Conservation (phyloP, 2,113 vertebrate species). For the Brachionichthys hirsutus region DNA sequence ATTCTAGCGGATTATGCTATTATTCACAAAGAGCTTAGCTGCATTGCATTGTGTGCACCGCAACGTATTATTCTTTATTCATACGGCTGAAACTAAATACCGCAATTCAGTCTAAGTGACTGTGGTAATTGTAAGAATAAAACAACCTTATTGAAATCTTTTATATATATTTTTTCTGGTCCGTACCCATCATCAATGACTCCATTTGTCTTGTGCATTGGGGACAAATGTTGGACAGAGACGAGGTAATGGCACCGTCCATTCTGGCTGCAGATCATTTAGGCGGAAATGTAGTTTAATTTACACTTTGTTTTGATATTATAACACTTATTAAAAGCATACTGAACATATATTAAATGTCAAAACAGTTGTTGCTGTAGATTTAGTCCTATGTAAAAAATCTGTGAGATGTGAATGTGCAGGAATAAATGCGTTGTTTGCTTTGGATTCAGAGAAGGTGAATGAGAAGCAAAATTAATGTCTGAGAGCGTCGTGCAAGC, state of each 20-base stretch:
- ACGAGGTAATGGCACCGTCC: slow-evolving; percentile 38
- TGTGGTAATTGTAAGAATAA: slow-evolving; percentile 20
- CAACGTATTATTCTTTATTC: slow-evolving; percentile 53
- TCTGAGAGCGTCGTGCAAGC: slow-evolving; percentile 1
- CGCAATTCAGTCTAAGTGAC: slow-evolving; percentile 34
- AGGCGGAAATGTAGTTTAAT: not conserved
- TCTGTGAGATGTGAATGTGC: not conserved
- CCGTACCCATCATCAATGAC: slow-evolving; percentile 42
- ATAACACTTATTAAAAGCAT: too few relatives aligned
- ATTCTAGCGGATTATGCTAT: slow-evolving; percentile 58
- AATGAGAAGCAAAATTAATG: slow-evolving; percentile 9
- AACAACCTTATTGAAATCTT: slow-evolving; percentile 32
- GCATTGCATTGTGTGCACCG: slow-evolving; percentile 32
- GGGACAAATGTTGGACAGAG: slow-evolving; percentile 35
- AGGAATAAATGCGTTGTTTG: not conserved
- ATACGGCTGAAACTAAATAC: slow-evolving; percentile 44
- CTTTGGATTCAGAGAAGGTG: not conserved
- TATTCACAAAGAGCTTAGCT: slow-evolving; percentile 58
- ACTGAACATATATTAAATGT: too few relatives aligned
- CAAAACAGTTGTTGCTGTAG: not conserved
- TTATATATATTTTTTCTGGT: slow-evolving; percentile 21
- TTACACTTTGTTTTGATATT: too few relatives aligned
- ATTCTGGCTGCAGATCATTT: slow-evolving; percentile 47
- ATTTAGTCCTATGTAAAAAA: not conserved
- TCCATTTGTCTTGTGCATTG: slow-evolving; percentile 34